A percentile compares a stretch with the other conserved stretches of the same genome.
Conservation (phyloP, 2,888 invertebrate species). For the Megamerina dolium region DNA sequence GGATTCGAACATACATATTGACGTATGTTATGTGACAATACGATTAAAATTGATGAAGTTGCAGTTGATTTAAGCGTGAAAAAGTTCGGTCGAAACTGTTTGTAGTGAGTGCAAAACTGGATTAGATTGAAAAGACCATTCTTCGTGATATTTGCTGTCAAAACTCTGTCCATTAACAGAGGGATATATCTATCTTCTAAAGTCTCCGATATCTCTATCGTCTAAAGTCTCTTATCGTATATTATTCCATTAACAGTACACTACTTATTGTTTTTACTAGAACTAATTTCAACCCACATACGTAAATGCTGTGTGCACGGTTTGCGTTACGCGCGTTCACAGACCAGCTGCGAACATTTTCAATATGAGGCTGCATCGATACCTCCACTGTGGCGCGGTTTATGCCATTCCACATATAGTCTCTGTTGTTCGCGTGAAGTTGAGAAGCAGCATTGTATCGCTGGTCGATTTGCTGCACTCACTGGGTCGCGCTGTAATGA, state of each 20-base stretch:
- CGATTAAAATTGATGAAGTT: no score
- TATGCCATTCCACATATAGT: constrained; percentile 58
- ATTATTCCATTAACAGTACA: neutral
- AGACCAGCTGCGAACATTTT: constrained; percentile 50
- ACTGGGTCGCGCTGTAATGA: constrained; percentile 37
- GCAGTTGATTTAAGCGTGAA: no score
- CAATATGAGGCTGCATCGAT: constrained; percentile 53
- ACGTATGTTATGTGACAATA: no score
- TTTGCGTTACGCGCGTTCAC: constrained; percentile 51
- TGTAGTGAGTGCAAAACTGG: no score
- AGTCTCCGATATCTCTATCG: no score
- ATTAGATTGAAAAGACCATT: no score
- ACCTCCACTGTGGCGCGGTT: constrained; percentile 54
- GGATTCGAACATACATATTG: no score
- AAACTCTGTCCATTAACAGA: no score
- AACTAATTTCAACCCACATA: constrained; percentile 36
- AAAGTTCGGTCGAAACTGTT: no score
- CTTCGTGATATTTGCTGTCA: no score
- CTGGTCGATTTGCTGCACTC: constrained; percentile 39
- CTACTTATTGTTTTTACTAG: constrained; percentile 7
- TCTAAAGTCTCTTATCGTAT: no score
- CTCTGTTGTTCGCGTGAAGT: constrained; percentile 59
- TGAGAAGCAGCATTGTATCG: constrained; percentile 44
- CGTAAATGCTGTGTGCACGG: constrained; percentile 54
- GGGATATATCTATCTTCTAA: no score